A percentile compares a stretch with the other conserved stretches of the same genome.
phyloP scores from a whole-genome alignment of 2,888 invertebrate species.

The Lysandra bellargus region DNA sequence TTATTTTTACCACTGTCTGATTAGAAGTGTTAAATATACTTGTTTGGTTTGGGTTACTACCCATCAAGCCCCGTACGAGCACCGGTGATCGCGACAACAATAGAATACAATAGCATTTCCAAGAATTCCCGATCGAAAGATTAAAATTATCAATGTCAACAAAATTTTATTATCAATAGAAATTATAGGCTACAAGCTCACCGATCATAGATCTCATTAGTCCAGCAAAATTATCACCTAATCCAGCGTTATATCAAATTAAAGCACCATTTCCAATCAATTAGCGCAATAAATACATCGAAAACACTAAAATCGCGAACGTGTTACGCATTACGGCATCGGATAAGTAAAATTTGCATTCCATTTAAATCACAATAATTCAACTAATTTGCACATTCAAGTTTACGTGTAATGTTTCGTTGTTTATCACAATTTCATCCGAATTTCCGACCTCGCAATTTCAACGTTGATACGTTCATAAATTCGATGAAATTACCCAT shows the following conservation, averaged over 20 bases:
- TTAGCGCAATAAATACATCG: conserved; percentile 15
- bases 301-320: conserved; percentile 16
- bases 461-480: conserved; percentile 73
- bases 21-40: too few relatives aligned
- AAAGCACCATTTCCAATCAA: conserved; percentile 11
- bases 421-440: conserved; percentile 64
- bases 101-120: too few relatives aligned
- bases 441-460: conserved; percentile 69
- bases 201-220: background rate
- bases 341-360: conserved; percentile 31
- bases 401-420: conserved; percentile 47
- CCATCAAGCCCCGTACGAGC: too few relatives aligned
- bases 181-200: background rate
- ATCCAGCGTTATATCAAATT: background rate
- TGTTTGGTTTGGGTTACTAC: too few relatives aligned
- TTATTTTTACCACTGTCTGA: too few relatives aligned
- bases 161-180: too few relatives aligned
- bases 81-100: too few relatives aligned
- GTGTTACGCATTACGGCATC: conserved; percentile 25
- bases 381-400: conserved; percentile 31
- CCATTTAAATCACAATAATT: conserved; percentile 30
- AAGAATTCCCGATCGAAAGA: too few relatives aligned
- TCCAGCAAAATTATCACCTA: background rate
- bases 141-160: too few relatives aligned
- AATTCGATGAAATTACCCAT: conserved; percentile 78